Evolutionary conservation across 2,888 invertebrate species (phyloP), one percentile per base, ranked within the genome.

Genomic region (Siphlonurus alternatus): DNA sequence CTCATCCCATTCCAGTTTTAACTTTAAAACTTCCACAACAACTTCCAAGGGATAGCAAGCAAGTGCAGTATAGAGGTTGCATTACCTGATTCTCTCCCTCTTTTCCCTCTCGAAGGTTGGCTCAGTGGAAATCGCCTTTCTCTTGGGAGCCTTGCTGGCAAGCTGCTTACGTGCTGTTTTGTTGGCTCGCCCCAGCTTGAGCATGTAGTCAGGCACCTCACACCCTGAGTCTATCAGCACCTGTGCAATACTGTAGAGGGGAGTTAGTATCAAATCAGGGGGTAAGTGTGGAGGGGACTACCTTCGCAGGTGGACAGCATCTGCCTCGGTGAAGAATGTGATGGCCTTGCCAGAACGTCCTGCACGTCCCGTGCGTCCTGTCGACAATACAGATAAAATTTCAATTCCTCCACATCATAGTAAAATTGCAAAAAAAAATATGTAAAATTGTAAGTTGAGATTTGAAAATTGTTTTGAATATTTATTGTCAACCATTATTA

Each of bases 321-420:
- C 98, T 38, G 89, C 84, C 71, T 88, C 85, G 0, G 97, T 96
- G 75, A 95, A 98, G 77, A 93, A 96, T 0, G 98, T 98, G 60
- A 98, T 79, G 0, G 98, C 94, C 71, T 83, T 84, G 1, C 98
- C 98, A 60, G 76, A 81, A 66, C 89, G 83, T 0, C 97, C 97
- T 1, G 97, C 98, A 67, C 98, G 81, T 0, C 98, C 98, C 0
- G 97, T 95, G 62, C 98, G 82, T 23, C 93, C 93, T 75, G 81
- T 75, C 69, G 77, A 77, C 69, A 68, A 65, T n/a, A n/a, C 64
- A 10, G n/a, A 20, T 61, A 24, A 61, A 20, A n/a, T n/a, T n/a
- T n/a, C n/a, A n/a, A n/a, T n/a, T n/a, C n/a, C n/a, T n/a, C n/a
- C n/a, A 20, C 7, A 22, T 59, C 19, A 23, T 10, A 22, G n/a